Evolutionary conservation across 2,888 invertebrate genomes (phyloP).

Genomic region (Eulithis prunata): DNA sequence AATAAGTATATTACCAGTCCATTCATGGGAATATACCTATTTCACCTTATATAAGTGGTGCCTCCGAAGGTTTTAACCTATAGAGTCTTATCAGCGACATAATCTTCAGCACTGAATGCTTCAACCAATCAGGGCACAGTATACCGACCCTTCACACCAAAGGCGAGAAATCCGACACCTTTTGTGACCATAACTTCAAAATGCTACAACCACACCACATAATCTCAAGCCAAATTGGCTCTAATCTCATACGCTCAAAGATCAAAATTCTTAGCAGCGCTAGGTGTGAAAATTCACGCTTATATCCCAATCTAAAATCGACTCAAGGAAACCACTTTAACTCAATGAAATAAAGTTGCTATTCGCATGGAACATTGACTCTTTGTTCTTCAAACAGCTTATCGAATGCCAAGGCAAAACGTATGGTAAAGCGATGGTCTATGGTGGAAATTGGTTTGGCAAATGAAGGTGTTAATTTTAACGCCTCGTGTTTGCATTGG

Average conservation of each 20-base stretch:
- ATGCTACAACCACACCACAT: slow-evolving; percentile 45
- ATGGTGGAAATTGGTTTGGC: slow-evolving; percentile 42
- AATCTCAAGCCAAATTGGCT: slow-evolving; percentile 38
- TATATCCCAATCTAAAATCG: slow-evolving; percentile 55
- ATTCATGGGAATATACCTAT: not conserved
- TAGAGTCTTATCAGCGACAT: slow-evolving; percentile 15
- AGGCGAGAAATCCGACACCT: slow-evolving; percentile 83
- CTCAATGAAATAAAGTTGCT: slow-evolving; percentile 36
- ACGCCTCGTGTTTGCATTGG: slow-evolving; percentile 69
- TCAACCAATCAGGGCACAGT: slow-evolving; percentile 67
- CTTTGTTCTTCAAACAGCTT: slow-evolving; percentile 46
- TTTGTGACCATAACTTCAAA: slow-evolving; percentile 47
- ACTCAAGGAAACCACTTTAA: slow-evolving; percentile 48
- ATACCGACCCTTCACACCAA: slow-evolving; percentile 78
- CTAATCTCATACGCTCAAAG: slow-evolving; percentile 7
- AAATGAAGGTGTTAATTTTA: slow-evolving; percentile 71
- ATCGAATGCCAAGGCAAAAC: slow-evolving; percentile 17
- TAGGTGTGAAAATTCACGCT: slow-evolving; percentile 83
- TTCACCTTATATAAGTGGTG: slow-evolving; percentile 28
- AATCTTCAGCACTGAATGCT: slow-evolving; percentile 61
- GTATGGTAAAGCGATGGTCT: slow-evolving; percentile 5
- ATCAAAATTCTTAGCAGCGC: slow-evolving; percentile 37
- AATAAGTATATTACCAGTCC: no score
- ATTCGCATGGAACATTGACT: slow-evolving; percentile 43
- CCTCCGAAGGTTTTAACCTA: slow-evolving; percentile 10